Base-by-base conservation (phyloP, 2,797 vertebrate genomes). In the Acrocephalus scirpaceus region DNA sequence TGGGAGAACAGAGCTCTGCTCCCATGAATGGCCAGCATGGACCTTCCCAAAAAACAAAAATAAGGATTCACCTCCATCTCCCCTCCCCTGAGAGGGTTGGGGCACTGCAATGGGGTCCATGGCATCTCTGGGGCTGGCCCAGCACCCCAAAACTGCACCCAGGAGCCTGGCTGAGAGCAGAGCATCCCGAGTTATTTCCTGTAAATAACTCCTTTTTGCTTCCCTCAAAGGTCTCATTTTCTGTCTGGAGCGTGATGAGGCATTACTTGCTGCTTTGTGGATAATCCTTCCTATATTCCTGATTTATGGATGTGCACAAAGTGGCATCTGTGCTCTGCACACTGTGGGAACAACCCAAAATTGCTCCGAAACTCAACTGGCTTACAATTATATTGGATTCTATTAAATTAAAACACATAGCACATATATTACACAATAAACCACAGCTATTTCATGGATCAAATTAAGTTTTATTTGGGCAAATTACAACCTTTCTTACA, bases 341-440 rank as follows among this genome's bases (percentile, higher is more conserved):
- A 21, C 92, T 96, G 95, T 97, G 96, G 95, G 95, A 97, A 97
- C 96, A 92, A 25, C 93, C 95, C 92, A 42, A 80, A 93, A 90
- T 86, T 97, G 97, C 98, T 97, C 98, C 95, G 97, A 93, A 98
- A 97, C 98, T 97, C 87, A 47, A 97, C 98, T 98, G 98, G 98
- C 98, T 98, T 94, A 97, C 98, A 98, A 98, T 98, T 98, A 98
- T 98, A 98, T 97, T 98, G 98, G 98, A 98, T 98, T 98, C 98
- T 96, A 97, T 98, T 98, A 98, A 98, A 98, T 97, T 97, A 98
- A 98, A 98, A 98, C 97, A 97, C 98, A 98, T 98, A 98, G 98
- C 98, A 98, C 98, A 98, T 98, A 97, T 98, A 98, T 99, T 99
- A 98, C 98, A 98, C 98, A 98, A 98, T 98, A 98, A 98, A 98